A percentile compares a stretch with the other conserved stretches of the same genome.
phyloP scores from a whole-genome alignment of 1,140 invertebrate species.

The Ceratina japonica region DNA sequence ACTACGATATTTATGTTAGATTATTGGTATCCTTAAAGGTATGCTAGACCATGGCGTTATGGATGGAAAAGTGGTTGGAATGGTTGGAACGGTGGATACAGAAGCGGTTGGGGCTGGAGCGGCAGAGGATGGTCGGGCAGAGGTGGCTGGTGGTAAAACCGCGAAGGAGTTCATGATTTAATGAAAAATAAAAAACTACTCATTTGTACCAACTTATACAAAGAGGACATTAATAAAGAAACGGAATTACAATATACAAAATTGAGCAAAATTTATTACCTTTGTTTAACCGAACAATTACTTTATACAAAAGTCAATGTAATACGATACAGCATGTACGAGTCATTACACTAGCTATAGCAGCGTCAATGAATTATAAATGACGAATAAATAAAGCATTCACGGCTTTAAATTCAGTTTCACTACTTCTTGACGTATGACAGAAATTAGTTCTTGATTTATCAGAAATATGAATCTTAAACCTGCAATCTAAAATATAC shows the following conservation, averaged over 20 bases:
- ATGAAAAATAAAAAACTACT: too few relatives aligned
- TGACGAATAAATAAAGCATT: conserved; percentile 42
- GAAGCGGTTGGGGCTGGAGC: conserved; percentile 18
- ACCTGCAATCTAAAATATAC: conserved; percentile 87
- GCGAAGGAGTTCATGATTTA: neutral
- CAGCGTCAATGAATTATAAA: conserved; percentile 2
- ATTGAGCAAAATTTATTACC: conserved; percentile 46
- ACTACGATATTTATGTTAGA: neutral
- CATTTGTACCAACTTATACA: too few relatives aligned
- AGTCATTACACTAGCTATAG: conserved; percentile 4
- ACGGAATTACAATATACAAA: conserved; percentile 18
- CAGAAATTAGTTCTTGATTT: conserved; percentile 94
- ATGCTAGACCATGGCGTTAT: conserved; percentile 15
- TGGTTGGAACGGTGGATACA: conserved; percentile 10
- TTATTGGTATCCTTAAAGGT: neutral
- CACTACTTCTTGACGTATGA: conserved; percentile 89
- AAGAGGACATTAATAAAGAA: neutral
- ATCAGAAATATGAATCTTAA: conserved; percentile 95
- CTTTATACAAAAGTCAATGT: conserved; percentile 34
- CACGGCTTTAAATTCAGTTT: conserved; percentile 83
- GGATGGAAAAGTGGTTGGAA: conserved; percentile 14
- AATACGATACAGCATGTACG: conserved; percentile 13
- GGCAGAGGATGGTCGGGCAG: conserved; percentile 11
- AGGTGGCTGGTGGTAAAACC: conserved; percentile 3
- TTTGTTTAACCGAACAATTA: conserved; percentile 28